These are phyloP conservation scores for Ptychochromis oligacanthus DNA, from an alignment of 2,113 vertebrate genomes.

Conservation along the genomic window DNA sequence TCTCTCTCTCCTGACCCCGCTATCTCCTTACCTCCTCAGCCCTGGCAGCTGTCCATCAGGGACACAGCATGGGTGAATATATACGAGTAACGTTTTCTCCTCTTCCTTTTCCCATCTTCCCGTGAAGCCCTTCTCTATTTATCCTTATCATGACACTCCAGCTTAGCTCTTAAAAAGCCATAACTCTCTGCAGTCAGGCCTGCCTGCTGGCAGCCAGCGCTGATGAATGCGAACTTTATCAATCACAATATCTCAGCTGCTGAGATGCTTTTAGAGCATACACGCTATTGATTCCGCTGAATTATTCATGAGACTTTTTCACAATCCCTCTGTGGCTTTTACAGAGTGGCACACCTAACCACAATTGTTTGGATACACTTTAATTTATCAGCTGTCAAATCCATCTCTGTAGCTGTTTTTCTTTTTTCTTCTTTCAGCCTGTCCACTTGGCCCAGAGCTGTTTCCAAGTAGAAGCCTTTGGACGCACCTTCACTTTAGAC, in stretches of 20 bases:
- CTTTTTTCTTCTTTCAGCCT: conserved; percentile 69
- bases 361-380: conserved; percentile 38
- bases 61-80: conserved; percentile 30
- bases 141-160: not conserved
- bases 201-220: conserved; percentile 21
- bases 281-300: conserved; percentile 47
- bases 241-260: conserved; percentile 41
- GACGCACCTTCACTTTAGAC: conserved; percentile 87
- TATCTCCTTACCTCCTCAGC: conserved; percentile 44
- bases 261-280: conserved; percentile 43
- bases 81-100: conserved; percentile 30
- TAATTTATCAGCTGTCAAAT: conserved; percentile 22
- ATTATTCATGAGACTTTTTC: conserved; percentile 58
- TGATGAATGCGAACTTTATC: conserved; percentile 56
- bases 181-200: not conserved
- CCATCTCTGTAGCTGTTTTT: not conserved
- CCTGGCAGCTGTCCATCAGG: conserved; percentile 41
- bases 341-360: conserved; percentile 9
- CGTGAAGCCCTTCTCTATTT: conserved; percentile 26
- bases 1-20: conserved; percentile 14
- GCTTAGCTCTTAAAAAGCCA: conserved; percentile 21
- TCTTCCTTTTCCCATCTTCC: conserved; percentile 7
- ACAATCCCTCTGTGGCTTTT: conserved; percentile 21
- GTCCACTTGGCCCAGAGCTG: conserved; percentile 89
- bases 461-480: conserved; percentile 87